Evolutionary conservation across 2,888 invertebrate species (phyloP), one percentile per base, ranked within the genome.

Genomic region (Scaptodrosophila latifasciaeformis): DNA sequence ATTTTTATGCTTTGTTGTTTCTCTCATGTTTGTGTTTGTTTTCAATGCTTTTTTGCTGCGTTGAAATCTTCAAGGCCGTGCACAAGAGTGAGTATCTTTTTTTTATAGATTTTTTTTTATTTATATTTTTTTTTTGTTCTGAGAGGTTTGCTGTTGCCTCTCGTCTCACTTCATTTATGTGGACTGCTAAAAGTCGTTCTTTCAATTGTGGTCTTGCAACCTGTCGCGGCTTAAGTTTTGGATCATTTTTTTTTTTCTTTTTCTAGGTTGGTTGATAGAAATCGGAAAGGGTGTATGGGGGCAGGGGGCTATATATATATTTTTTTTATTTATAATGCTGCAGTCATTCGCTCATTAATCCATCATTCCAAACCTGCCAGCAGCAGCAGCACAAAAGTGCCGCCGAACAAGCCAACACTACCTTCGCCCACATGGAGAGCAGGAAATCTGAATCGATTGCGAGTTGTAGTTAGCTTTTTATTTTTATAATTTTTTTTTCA

Each of bases 31-130:
- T 19, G 18, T 37, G 12, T 34, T 43, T 42, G 27, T 45, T 45
- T 45, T 52, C 43, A 47, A 27, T 37, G 49, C 44, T 58, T 12
- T 34, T 65, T 50, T 55, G 52, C 47, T 76, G 69, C 67, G 70
- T 62, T 65, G 61, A 60, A 71, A 65, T 71, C 69, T 67, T 77
- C 78, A 76, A 76, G 75, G 75, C 69, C 75, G 63, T 60, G 72
- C 51, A 63, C 55, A 65, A 62, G 76, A 64, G 59, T 66, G 63
- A 65, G 57, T 52, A 62, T 62, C 46, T 47, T 50, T 54, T 49
- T 45, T 21, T 70, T 66, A 60, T 52, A 37, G 31, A 50, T 59
- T 54, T 63, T 59, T 68, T 67, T 75, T 68, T 74, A 65, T 76
- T 68, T 65, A 67, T 18, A 65, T 74, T 62, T 58, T 58, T 40